phyloP scores from a whole-genome alignment of 2,888 invertebrate genomes.

The Maniola hyperantus region DNA sequence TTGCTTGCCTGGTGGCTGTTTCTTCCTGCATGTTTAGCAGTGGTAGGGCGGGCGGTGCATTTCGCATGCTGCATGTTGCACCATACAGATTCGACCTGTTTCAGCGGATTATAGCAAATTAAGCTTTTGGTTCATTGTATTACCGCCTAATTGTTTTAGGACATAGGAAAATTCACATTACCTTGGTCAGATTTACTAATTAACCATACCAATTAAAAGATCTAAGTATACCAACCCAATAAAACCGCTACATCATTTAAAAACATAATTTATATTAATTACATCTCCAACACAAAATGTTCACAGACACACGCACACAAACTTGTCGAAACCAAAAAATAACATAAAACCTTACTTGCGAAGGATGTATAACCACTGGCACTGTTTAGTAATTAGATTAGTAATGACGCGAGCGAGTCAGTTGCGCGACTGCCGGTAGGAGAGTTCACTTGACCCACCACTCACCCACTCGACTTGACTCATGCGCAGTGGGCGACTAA shows the following conservation, averaged over 20 bases:
- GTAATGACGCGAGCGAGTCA: slow-evolving; percentile 45
- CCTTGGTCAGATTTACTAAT: background rate
- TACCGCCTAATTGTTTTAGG: background rate
- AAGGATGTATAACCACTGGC: background rate
- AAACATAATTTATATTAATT: background rate
- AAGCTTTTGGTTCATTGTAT: too few species aligned
- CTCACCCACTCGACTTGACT: slow-evolving; percentile 49
- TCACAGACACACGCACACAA: background rate
- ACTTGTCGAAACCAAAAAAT: background rate
- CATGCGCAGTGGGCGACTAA: slow-evolving; percentile 61
- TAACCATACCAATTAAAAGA: background rate
- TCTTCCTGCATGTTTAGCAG: too few species aligned
- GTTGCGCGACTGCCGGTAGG: slow-evolving; percentile 44
- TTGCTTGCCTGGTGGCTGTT: too few species aligned
- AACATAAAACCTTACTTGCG: slow-evolving; percentile 14
- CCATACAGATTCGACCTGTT: too few species aligned
- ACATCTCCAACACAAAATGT: background rate
- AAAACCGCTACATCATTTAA: background rate
- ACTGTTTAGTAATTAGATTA: slow-evolving; percentile 54
- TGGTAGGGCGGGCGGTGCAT: too few species aligned
- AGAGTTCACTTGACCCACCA: slow-evolving; percentile 48
- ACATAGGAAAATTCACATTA: background rate
- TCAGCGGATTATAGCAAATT: too few species aligned
- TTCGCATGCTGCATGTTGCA: too few species aligned
- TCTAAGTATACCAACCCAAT: background rate